Evolutionary conservation across 2,797 vertebrate genomes (phyloP).

Genomic region (Coregonus ussuriensis): DNA sequence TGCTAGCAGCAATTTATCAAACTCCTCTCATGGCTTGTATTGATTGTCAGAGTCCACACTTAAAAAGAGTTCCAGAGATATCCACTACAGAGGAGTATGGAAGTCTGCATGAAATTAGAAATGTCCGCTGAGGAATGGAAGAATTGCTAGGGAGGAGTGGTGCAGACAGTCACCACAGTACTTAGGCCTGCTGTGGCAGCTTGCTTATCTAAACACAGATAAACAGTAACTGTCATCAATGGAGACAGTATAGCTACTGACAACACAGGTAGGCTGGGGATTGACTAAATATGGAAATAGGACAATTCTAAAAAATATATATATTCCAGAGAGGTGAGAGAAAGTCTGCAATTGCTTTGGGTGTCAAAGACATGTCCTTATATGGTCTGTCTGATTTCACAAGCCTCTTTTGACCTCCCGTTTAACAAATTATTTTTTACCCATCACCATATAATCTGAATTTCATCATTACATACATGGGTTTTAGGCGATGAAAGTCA

Average conservation of each 20-base stretch:
- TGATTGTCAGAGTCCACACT: slow-evolving; percentile 56
- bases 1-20: slow-evolving; percentile 68
- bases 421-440: background rate
- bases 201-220: background rate
- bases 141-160: background rate
- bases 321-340: slow-evolving; percentile 3
- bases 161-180: slow-evolving; percentile 2
- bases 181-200: background rate
- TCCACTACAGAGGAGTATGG: slow-evolving; percentile 25
- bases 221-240: too few species aligned
- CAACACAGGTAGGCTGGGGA: background rate
- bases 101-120: slow-evolving; percentile 30
- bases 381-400: slow-evolving; percentile 1
- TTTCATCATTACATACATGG: slow-evolving; percentile 21
- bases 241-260: background rate
- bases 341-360: background rate
- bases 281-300: slow-evolving; percentile 10
- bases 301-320: slow-evolving; percentile 3
- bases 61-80: slow-evolving; percentile 30
- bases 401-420: slow-evolving; percentile 1
- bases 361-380: background rate
- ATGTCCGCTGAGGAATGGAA: slow-evolving; percentile 19
- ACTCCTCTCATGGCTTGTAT: slow-evolving; percentile 53
- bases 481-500: slow-evolving; percentile 7
- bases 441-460: slow-evolving; percentile 11